These are phyloP conservation scores for Macrosteles quadrilineatus DNA, from an alignment of 1,140 invertebrate species.

Conservation along the genomic window DNA sequence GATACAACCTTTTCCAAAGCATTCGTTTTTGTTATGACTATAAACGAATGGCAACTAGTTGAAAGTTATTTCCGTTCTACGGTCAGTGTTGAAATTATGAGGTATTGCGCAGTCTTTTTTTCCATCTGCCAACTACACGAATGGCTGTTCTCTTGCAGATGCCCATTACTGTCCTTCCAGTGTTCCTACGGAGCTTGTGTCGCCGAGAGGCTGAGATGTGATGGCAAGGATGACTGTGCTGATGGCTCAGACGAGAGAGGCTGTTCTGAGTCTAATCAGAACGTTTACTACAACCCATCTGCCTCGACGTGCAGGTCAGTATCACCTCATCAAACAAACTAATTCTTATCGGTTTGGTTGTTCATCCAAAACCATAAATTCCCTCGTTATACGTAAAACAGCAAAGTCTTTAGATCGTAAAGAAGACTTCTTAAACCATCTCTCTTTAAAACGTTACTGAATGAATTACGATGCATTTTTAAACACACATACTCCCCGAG, in stretches of 20 bases:
- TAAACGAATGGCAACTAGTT: too few relatives aligned
- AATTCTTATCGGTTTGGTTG: not conserved
- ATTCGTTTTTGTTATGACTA: too few relatives aligned
- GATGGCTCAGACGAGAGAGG: conserved; percentile 37
- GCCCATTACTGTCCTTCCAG: conserved; percentile 40
- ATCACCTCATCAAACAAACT: not conserved
- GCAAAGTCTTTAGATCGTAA: not conserved
- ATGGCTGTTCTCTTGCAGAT: conserved; percentile 6
- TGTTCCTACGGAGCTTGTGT: conserved; percentile 51
- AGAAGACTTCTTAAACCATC: not conserved
- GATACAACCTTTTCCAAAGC: too few relatives aligned
- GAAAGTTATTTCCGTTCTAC: too few relatives aligned
- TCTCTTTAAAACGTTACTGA: not conserved
- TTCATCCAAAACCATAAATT: not conserved
- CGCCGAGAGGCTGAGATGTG: conserved; percentile 32
- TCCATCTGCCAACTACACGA: too few relatives aligned
- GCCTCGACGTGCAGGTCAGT: not conserved
- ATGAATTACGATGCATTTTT: too few relatives aligned
- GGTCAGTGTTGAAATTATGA: too few relatives aligned
- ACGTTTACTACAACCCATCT: too few relatives aligned
- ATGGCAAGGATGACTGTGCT: conserved; percentile 33
- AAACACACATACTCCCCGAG: too few relatives aligned
- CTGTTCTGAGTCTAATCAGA: not conserved
- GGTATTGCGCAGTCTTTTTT: too few relatives aligned
- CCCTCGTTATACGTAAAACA: not conserved